Evolutionary conservation across 2,113 vertebrate genomes (phyloP).

Genomic region (Thamnaconus septentrionalis): DNA sequence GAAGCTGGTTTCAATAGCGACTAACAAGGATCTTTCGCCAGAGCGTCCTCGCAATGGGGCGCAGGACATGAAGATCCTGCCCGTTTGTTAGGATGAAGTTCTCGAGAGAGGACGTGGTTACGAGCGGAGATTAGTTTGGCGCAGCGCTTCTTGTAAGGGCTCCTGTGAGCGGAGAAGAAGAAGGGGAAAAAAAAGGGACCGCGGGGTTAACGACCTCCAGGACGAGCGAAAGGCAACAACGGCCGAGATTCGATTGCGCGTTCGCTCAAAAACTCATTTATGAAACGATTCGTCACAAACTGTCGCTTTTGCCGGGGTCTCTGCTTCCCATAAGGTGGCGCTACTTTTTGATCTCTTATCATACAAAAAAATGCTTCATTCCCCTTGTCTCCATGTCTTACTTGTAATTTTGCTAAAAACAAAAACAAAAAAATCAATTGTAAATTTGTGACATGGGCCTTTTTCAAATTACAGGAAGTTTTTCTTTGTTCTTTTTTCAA

Average conservation of each 20-base stretch:
- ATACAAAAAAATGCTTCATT: too few species aligned
- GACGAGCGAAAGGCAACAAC: conserved; percentile 26
- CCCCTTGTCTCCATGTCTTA: too few species aligned
- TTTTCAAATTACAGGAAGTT: too few species aligned
- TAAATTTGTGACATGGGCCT: too few species aligned
- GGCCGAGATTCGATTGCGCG: too few species aligned
- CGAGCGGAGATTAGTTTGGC: conserved; percentile 28
- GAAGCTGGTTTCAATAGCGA: conserved; percentile 41
- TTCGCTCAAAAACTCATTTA: too few species aligned
- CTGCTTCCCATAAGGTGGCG: too few species aligned
- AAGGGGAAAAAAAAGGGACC: conserved; percentile 28
- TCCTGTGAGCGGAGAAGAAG: conserved; percentile 23
- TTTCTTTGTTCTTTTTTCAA: too few species aligned
- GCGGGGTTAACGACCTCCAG: too few species aligned
- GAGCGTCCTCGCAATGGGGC: conserved; percentile 40
- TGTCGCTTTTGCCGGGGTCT: too few species aligned
- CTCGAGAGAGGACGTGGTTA: conserved; percentile 16
- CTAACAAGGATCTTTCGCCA: conserved; percentile 50
- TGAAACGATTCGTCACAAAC: too few species aligned
- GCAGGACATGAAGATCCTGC: conserved; percentile 29
- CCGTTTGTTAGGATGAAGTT: conserved; percentile 44
- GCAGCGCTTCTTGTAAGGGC: conserved; percentile 20
- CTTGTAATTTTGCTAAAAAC: neutral
- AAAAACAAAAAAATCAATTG: neutral
- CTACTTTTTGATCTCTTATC: too few species aligned